phyloP scores from a whole-genome alignment of 2,113 vertebrate genomes.

The Oreotrochilus melanogaster region DNA sequence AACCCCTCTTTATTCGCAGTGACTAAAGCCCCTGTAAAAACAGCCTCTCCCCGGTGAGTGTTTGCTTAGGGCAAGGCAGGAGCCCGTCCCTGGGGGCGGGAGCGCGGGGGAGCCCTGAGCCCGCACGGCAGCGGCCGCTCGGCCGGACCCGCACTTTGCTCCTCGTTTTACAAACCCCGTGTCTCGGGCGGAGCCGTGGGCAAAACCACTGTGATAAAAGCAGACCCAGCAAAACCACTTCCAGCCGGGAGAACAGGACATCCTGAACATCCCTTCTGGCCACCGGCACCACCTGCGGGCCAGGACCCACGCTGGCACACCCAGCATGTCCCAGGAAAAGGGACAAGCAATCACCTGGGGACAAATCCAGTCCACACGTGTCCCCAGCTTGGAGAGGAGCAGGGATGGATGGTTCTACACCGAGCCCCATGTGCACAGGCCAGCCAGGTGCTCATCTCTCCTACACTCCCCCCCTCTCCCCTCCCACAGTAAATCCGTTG shows the following conservation, averaged over 20 bases:
- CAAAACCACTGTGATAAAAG: background rate
- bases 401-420: background rate
- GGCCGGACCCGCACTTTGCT: no score
- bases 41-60: background rate
- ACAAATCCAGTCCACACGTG: background rate
- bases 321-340: background rate
- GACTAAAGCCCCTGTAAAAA: background rate
- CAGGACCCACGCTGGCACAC: no score
- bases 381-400: background rate
- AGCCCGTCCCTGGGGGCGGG: fast-evolving
- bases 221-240: background rate
- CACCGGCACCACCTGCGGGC: no score
- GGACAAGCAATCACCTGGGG: background rate
- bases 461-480: no score
- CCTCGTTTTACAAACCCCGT: fast-evolving
- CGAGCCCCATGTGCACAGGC: fast-evolving
- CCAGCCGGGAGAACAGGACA: background rate
- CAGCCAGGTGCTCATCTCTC: background rate
- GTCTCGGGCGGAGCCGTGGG: fast-evolving
- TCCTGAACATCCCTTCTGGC: no score
- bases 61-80: background rate
- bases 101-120: fast-evolving
- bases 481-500: background rate
- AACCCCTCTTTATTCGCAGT: background rate
- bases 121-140: no score